phyloP scores from a whole-genome alignment of 2,113 vertebrate species.

The Geococcyx californianus region DNA sequence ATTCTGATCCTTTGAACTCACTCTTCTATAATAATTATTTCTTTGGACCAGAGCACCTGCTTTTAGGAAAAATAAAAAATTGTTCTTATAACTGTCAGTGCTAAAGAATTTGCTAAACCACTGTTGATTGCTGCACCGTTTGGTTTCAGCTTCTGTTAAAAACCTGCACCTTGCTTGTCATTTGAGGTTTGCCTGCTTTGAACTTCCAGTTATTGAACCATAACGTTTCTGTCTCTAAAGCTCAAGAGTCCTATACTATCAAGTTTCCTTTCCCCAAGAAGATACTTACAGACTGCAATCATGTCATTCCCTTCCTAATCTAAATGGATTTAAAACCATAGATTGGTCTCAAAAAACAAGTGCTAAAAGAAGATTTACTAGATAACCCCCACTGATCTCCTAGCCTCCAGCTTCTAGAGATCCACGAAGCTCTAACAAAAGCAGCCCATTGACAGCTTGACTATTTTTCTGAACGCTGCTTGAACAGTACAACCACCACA shows the following conservation, averaged over 20 bases:
- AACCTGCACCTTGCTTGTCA: neutral
- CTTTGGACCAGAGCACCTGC: neutral
- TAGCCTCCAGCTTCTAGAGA: neutral
- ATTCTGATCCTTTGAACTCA: neutral
- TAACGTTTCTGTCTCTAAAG: slow-evolving; percentile 25
- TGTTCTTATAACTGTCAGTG: neutral
- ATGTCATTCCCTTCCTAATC: slow-evolving; percentile 18
- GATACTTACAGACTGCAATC: neutral
- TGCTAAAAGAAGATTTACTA: neutral
- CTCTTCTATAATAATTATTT: neutral
- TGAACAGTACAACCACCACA: neutral
- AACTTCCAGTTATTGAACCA: slow-evolving; percentile 19
- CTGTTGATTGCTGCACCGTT: neutral
- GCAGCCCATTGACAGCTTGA: neutral
- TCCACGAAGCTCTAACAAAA: neutral
- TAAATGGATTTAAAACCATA: slow-evolving; percentile 49
- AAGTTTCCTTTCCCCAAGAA: slow-evolving; percentile 27
- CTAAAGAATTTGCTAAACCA: neutral
- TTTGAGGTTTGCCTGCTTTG: slow-evolving; percentile 19
- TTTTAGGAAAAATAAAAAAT: neutral
- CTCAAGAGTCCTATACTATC: slow-evolving; percentile 17
- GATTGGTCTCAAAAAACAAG: slow-evolving; percentile 35
- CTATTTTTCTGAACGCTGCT: neutral
- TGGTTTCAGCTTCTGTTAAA: slow-evolving; percentile 14
- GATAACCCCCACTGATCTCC: slow-evolving; percentile 7